Evolutionary conservation across 1,140 invertebrate species (phyloP).

Genomic region (Prorops nasuta): DNA sequence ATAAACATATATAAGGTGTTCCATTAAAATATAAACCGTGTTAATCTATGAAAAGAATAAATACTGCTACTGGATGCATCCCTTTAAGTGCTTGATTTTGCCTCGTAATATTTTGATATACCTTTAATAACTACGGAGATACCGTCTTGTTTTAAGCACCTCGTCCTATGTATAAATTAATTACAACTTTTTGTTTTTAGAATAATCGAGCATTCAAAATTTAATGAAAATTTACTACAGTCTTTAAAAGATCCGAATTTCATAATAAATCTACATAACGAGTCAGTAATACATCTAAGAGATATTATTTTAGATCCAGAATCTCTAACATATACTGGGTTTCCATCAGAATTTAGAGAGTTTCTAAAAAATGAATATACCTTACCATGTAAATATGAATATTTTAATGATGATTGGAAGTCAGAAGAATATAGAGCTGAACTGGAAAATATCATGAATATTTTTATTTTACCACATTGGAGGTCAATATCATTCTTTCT

Average conservation of each 20-base stretch:
- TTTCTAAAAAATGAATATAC: conserved; percentile 44
- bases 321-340: conserved; percentile 47
- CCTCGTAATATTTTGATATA: no score
- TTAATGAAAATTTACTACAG: conserved; percentile 51
- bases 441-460: conserved; percentile 33
- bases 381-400: conserved; percentile 56
- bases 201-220: conserved; percentile 55
- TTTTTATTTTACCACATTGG: conserved; percentile 44
- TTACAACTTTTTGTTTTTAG: conserved; percentile 26
- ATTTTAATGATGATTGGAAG: conserved; percentile 60
- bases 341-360: conserved; percentile 57
- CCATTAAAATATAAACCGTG: no score
- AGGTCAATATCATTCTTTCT: conserved; percentile 31
- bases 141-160: conserved; percentile 1
- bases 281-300: conserved; percentile 62
- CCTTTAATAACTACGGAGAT: no score
- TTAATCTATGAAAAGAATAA: no score
- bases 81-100: no score
- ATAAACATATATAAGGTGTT: no score
- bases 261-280: conserved; percentile 65
- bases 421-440: conserved; percentile 33
- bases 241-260: conserved; percentile 60
- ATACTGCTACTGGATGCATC: no score
- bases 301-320: conserved; percentile 61
- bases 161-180: neutral